These are phyloP conservation scores for Plagiodera versicolora DNA, from an alignment of 2,888 invertebrate genomes.

Conservation along the genomic window DNA sequence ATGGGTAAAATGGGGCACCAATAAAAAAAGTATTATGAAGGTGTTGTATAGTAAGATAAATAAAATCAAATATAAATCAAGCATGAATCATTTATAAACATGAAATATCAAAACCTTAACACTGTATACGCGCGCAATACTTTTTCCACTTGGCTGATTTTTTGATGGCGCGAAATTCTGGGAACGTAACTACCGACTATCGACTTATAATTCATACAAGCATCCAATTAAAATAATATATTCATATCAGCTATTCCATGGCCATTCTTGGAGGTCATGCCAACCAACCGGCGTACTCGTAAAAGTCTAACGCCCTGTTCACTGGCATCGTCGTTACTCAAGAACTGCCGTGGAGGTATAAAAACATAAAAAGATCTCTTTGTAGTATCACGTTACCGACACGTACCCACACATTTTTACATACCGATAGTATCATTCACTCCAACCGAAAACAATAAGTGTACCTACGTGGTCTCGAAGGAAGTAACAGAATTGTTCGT, in stretches of 20 bases:
- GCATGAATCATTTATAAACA: too few relatives aligned
- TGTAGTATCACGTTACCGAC: constrained; percentile 25
- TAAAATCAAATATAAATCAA: too few relatives aligned
- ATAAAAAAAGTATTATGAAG: too few relatives aligned
- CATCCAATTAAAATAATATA: constrained; percentile 5
- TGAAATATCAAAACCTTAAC: too few relatives aligned
- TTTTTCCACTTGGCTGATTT: neutral
- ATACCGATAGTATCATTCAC: constrained; percentile 21
- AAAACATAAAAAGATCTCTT: constrained; percentile 23
- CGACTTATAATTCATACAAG: neutral
- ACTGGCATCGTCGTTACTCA: constrained; percentile 7
- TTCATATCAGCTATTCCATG: constrained; percentile 23
- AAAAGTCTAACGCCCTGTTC: constrained; percentile 14
- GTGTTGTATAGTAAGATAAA: too few relatives aligned
- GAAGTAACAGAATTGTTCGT: neutral
- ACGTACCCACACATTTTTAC: constrained; percentile 22
- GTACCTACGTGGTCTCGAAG: neutral
- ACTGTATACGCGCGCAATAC: too few relatives aligned
- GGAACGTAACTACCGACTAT: neutral
- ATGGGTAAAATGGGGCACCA: too few relatives aligned
- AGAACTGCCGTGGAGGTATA: constrained; percentile 18
- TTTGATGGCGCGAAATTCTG: neutral
- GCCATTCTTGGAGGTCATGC: constrained; percentile 23
- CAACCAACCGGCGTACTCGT: neutral
- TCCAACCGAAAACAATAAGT: constrained; percentile 15